Evolutionary conservation across 2,113 vertebrate species (phyloP).

Genomic region (Lophotis ruficrista): DNA sequence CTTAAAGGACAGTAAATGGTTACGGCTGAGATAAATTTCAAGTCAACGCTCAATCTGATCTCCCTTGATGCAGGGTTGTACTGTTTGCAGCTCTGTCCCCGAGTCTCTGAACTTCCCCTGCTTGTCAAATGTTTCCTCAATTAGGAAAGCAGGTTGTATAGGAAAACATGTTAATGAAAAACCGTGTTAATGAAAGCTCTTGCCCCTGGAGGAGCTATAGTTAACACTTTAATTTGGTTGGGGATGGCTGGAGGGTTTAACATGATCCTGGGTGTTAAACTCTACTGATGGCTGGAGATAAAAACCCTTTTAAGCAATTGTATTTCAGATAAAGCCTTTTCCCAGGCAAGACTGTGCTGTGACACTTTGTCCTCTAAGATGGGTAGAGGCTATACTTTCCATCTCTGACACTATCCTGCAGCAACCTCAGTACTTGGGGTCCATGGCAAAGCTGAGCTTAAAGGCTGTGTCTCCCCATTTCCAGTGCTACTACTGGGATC

Average conservation of each 20-base stretch:
- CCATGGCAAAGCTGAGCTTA: neutral
- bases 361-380: neutral
- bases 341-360: neutral
- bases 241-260: neutral
- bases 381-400: neutral
- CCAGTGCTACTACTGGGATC: neutral
- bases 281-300: neutral
- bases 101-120: neutral
- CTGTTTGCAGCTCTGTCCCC: neutral
- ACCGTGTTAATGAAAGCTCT: slow-evolving; percentile 4
- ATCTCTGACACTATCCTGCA: neutral
- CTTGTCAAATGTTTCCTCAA: neutral
- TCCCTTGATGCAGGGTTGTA: neutral
- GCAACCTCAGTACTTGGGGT: accelerated
- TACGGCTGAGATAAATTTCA: neutral
- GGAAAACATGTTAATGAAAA: slow-evolving; percentile 40
- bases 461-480: neutral
- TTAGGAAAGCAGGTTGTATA: neutral
- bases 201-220: neutral
- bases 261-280: neutral
- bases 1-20: neutral
- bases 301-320: neutral
- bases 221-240: neutral
- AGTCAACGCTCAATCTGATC: neutral
- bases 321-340: neutral